Evolutionary conservation across 2,113 vertebrate genomes (phyloP).

Genomic region (Ginglymostoma cirratum): DNA sequence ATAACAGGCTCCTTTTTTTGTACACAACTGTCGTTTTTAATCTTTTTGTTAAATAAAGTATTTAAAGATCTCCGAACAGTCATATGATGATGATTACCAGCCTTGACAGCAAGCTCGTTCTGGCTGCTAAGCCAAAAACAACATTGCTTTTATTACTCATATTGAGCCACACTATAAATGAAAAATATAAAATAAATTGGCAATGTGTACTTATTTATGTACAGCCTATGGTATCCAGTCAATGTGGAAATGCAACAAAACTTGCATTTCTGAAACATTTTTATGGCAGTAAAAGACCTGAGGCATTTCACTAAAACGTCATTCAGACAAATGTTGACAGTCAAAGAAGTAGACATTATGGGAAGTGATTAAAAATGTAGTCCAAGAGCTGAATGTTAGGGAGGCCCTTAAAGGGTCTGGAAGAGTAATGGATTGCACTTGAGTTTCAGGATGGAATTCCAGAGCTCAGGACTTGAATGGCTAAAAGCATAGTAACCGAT

Average conservation of each 20-base stretch:
- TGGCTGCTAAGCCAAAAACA: neutral
- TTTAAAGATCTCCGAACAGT: neutral
- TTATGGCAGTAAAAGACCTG: neutral
- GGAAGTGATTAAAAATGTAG: neutral
- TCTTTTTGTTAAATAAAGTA: neutral
- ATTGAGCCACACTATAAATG: neutral
- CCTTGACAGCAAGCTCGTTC: neutral
- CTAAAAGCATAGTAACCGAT: neutral
- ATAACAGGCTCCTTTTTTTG: neutral
- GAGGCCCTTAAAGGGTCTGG: neutral
- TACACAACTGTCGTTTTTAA: neutral
- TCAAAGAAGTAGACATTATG: neutral
- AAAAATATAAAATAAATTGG: neutral
- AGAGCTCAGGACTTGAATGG: neutral
- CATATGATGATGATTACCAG: neutral
- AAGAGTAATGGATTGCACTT: neutral
- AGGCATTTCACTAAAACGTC: neutral
- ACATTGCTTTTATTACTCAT: neutral
- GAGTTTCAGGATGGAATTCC: neutral
- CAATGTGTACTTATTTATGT: neutral
- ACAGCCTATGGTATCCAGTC: neutral
- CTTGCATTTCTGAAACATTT: neutral
- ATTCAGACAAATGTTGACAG: neutral
- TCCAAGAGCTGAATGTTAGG: neutral
- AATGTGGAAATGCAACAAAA: neutral